These are phyloP conservation scores for Lycodopsis pacificus DNA, from an alignment of 2,797 vertebrate genomes.

Conservation along the genomic window DNA sequence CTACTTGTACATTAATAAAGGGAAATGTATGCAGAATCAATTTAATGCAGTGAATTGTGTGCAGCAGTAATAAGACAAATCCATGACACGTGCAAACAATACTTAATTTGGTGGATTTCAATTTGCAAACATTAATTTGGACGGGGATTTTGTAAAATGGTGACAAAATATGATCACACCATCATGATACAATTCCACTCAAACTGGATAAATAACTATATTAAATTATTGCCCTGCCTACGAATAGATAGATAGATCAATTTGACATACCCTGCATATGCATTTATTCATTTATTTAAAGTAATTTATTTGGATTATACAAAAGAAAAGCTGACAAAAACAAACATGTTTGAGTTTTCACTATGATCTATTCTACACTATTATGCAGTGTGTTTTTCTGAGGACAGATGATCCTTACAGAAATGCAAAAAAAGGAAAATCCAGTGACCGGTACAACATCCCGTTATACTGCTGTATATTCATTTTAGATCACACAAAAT, in stretches of 20 bases:
- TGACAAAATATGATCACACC: background rate
- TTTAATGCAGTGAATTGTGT: background rate
- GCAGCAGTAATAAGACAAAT: background rate
- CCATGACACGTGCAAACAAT: background rate
- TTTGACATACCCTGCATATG: background rate
- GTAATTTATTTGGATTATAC: background rate
- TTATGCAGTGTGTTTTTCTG: background rate
- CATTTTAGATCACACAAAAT: slow-evolving; percentile 47
- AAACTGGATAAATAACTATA: background rate
- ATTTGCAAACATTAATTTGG: background rate
- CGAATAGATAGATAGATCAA: background rate
- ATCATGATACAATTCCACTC: background rate
- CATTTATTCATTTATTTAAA: background rate
- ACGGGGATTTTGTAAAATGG: background rate
- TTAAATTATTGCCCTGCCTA: background rate
- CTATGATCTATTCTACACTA: background rate
- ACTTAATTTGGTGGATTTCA: background rate
- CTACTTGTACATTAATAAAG: background rate
- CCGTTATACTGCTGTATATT: slow-evolving; percentile 34
- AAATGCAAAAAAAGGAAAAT: slow-evolving; percentile 21
- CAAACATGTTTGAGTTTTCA: background rate
- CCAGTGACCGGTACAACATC: slow-evolving; percentile 30
- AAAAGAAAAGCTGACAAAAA: background rate
- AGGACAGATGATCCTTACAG: background rate
- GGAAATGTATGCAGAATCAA: background rate